phyloP scores from a whole-genome alignment of 2,113 vertebrate genomes.

The Amblyornis subalaris region DNA sequence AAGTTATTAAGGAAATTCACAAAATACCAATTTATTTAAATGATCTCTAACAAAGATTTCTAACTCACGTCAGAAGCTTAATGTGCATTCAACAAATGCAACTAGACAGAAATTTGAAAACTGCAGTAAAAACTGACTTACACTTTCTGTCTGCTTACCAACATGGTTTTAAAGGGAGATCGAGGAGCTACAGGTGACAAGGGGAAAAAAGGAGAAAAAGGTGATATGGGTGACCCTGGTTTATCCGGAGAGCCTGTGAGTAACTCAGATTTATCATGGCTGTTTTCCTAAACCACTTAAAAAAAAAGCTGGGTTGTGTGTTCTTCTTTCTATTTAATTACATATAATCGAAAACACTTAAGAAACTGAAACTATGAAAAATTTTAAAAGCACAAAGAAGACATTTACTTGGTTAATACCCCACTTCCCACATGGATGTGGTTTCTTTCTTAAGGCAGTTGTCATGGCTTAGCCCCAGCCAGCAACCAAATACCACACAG shows the following conservation, averaged over 20 bases:
- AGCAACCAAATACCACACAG: neutral
- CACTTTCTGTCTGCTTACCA: neutral
- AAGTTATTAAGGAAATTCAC: neutral
- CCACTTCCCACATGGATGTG: neutral
- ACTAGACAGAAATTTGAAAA: neutral
- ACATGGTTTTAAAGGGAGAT: conserved; percentile 72
- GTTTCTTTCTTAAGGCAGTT: neutral
- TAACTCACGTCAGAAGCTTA: neutral
- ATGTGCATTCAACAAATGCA: neutral
- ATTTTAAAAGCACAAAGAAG: neutral
- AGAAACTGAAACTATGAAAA: neutral
- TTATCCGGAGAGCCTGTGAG: conserved; percentile 78
- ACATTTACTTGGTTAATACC: neutral
- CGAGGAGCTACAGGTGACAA: conserved; percentile 81
- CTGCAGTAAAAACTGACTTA: neutral
- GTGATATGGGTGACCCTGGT: conserved; percentile 82
- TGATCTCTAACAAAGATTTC: neutral
- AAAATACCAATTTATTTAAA: neutral
- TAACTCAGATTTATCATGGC: neutral
- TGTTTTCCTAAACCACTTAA: neutral
- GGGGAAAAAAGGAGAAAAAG: conserved; percentile 82
- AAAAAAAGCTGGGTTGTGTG: neutral
- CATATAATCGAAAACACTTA: neutral
- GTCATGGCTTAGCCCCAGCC: neutral
- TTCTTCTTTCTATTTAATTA: neutral